Conservation (phyloP, 1,140 invertebrate genomes). For the Leptinotarsa defecta region DNA sequence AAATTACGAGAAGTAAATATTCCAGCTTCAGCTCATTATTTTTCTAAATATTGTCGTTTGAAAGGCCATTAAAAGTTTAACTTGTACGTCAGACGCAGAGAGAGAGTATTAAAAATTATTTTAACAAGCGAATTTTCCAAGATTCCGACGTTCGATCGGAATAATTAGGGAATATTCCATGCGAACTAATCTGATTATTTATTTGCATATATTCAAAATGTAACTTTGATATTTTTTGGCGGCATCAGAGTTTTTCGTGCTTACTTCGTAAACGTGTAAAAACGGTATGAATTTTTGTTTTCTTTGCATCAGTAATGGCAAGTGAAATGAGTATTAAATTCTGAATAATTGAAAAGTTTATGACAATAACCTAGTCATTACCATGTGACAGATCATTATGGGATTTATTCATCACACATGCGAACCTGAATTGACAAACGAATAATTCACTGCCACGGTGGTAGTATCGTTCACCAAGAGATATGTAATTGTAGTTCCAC, state of each 20-base stretch:
- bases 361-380: too few species aligned
- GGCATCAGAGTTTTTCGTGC: background rate
- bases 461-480: too few species aligned
- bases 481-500: too few species aligned
- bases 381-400: too few species aligned
- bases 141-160: conserved; percentile 11
- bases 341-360: too few species aligned
- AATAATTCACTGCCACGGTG: too few species aligned
- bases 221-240: background rate
- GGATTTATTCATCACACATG: too few species aligned
- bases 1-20: conserved; percentile 15
- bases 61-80: conserved; percentile 33
- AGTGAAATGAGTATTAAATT: too few species aligned
- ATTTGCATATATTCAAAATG: background rate
- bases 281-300: too few species aligned
- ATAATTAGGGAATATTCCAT: conserved; percentile 30
- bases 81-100: conserved; percentile 14
- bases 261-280: background rate
- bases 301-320: too few species aligned
- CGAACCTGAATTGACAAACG: too few species aligned
- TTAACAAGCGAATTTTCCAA: conserved; percentile 32
- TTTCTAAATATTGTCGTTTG: conserved; percentile 28
- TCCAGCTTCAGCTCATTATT: conserved; percentile 30
- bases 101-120: conserved; percentile 30
- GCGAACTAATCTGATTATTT: conserved; percentile 33